Conservation (phyloP, 2,113 vertebrate genomes). For the Chauna torquata region DNA sequence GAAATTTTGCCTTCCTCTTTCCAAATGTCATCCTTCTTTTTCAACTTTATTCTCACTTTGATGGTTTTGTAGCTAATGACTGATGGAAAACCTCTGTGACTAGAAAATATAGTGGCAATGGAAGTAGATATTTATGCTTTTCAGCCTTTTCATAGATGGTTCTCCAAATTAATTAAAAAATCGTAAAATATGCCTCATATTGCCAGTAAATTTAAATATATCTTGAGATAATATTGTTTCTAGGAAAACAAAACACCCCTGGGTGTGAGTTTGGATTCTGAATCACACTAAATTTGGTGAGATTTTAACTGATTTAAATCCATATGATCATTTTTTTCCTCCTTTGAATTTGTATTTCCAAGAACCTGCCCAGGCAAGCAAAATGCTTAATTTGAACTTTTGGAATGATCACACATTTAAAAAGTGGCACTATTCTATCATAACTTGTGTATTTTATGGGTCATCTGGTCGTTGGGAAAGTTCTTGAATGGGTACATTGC, state of each 20-base stretch:
- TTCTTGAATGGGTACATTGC: not conserved
- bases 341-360: not conserved
- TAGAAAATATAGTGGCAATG: not conserved
- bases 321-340: not conserved
- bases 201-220: not conserved
- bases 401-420: not conserved
- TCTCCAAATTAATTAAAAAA: not conserved
- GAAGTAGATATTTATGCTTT: not conserved
- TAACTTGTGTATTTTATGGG: not conserved
- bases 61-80: not conserved
- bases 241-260: not conserved
- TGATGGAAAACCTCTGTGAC: not conserved
- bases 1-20: not conserved
- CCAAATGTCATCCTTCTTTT: not conserved
- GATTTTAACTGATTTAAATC: not conserved
- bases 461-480: not conserved
- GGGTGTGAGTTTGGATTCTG: rapidly evolving
- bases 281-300: not conserved
- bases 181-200: not conserved
- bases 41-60: not conserved
- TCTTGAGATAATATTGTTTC: not conserved
- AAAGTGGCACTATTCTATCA: not conserved
- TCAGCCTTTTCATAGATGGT: not conserved
- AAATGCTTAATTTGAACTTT: not conserved
- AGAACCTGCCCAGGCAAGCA: not conserved